phyloP scores from a whole-genome alignment of 2,113 vertebrate genomes.

The Hydrochoerus hydrochaeris region DNA sequence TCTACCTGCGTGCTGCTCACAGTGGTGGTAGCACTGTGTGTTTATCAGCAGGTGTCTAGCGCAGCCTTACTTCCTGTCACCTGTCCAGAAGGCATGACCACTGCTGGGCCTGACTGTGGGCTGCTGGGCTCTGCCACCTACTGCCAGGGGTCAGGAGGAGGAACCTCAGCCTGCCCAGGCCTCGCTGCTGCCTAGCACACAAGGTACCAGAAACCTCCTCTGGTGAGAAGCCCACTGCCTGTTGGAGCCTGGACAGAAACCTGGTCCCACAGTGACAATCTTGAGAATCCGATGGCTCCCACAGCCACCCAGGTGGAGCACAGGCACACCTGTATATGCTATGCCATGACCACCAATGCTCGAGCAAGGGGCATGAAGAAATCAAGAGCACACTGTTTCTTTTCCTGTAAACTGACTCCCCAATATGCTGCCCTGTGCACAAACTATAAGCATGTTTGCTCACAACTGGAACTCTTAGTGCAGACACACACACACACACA shows the following conservation, averaged over 20 bases:
- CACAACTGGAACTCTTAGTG: neutral
- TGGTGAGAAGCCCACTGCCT: neutral
- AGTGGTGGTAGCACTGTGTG: neutral
- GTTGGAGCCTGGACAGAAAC: neutral
- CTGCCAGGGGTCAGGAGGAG: neutral
- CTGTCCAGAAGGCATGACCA: neutral
- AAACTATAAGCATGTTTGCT: neutral
- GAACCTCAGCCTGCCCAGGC: neutral
- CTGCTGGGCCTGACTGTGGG: neutral
- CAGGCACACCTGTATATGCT: neutral
- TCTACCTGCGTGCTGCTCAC: neutral
- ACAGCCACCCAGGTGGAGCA: neutral
- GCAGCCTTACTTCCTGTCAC: too few species aligned
- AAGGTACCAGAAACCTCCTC: neutral
- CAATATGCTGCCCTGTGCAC: neutral
- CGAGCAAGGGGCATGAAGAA: neutral
- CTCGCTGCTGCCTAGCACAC: neutral
- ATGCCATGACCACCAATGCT: neutral
- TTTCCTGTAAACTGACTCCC: neutral
- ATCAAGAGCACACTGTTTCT: neutral
- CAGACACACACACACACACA: accelerated
- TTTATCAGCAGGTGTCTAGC: neutral
- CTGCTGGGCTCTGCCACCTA: neutral
- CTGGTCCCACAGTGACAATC: neutral
- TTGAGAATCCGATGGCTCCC: neutral